Conservation (phyloP, 2,797 vertebrate species). For the Anguilla marmorata region DNA sequence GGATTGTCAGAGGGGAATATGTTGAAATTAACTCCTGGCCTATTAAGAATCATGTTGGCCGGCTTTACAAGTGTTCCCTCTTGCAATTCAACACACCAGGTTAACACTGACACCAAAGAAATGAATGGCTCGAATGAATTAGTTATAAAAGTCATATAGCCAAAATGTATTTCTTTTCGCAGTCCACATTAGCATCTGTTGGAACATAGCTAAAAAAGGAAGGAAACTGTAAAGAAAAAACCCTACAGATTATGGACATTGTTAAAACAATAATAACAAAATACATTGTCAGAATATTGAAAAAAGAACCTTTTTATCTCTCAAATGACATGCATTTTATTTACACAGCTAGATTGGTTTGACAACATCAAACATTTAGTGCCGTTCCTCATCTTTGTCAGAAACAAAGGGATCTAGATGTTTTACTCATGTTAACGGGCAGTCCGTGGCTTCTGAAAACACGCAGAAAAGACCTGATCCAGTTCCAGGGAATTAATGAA, state of each 20-base stretch:
- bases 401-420: constrained; percentile 69
- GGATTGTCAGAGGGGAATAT: constrained; percentile 70
- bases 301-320: constrained; percentile 53
- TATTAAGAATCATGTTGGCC: constrained; percentile 75
- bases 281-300: constrained; percentile 62
- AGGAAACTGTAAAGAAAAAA: background rate
- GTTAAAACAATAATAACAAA: constrained; percentile 62
- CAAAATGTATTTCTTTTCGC: constrained; percentile 19
- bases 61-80: constrained; percentile 64
- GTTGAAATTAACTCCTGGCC: constrained; percentile 79
- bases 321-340: constrained; percentile 63
- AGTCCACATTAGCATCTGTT: constrained; percentile 18
- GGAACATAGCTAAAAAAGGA: constrained; percentile 13
- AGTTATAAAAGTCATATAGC: constrained; percentile 47
- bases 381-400: constrained; percentile 71
- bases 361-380: constrained; percentile 75
- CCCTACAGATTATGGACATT: constrained; percentile 45
- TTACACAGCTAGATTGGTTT: constrained; percentile 62
- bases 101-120: constrained; percentile 49
- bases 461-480: constrained; percentile 69
- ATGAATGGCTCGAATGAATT: constrained; percentile 54
- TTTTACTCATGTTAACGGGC: constrained; percentile 70
- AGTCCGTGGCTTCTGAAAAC: constrained; percentile 68
- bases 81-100: constrained; percentile 44
- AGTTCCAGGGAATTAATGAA: constrained; percentile 1